Percentiles rank a stretch among this genome's conserved stretches.
These are phyloP conservation scores for Pelobates cultripes DNA, from an alignment of 2,797 vertebrate genomes.

Conservation along the genomic window DNA sequence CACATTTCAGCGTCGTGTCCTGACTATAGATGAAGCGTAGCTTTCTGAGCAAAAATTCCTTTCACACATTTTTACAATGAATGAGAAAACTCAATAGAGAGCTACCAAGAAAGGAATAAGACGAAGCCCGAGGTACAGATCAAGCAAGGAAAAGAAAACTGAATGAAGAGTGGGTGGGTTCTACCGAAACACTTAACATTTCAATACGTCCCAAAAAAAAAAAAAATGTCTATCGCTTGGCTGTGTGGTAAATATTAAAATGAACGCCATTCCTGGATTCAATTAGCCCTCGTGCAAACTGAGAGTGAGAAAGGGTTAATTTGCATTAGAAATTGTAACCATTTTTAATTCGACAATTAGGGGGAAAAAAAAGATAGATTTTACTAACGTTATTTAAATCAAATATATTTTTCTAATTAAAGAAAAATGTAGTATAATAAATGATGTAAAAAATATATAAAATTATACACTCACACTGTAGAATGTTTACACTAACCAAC, in stretches of 20 bases:
- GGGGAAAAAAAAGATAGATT: too few species aligned
- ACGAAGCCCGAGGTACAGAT: conserved; percentile 25
- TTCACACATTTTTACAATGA: conserved; percentile 52
- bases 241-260: neutral
- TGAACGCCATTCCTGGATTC: too few species aligned
- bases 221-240: neutral
- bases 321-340: too few species aligned
- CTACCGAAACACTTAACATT: conserved; percentile 17
- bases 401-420: too few species aligned
- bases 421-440: too few species aligned
- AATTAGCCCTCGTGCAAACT: too few species aligned
- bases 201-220: conserved; percentile 17
- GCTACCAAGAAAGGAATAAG: conserved; percentile 26
- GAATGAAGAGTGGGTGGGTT: conserved; percentile 40
- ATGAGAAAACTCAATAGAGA: conserved; percentile 49
- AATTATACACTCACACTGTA: too few species aligned
- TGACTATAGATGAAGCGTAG: conserved; percentile 20
- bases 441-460: too few species aligned
- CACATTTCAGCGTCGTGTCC: conserved; percentile 35
- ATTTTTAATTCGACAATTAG: too few species aligned
- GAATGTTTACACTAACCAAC: too few species aligned
- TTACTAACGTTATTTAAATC: too few species aligned
- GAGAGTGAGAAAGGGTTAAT: too few species aligned
- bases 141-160: conserved; percentile 38
- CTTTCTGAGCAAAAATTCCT: conserved; percentile 40